Percentiles rank a stretch among this genome's conserved stretches.
These are phyloP conservation scores for Phasianus colchicus DNA, from an alignment of 2,113 vertebrate species.

Conservation along the genomic window DNA sequence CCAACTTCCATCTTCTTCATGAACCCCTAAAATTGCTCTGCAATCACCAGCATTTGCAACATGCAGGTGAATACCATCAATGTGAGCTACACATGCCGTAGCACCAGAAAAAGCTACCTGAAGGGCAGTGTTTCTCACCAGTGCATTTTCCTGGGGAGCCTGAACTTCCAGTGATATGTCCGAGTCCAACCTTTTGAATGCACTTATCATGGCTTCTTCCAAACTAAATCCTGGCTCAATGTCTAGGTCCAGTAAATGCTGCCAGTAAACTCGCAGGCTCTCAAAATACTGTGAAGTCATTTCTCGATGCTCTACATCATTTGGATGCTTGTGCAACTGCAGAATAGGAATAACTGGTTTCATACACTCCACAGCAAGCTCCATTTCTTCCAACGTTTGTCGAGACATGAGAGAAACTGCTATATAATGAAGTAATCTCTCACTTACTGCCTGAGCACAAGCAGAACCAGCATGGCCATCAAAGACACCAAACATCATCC, in stretches of 20 bases:
- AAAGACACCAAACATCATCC: conserved; percentile 94
- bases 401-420: conserved; percentile 90
- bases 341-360: conserved; percentile 88
- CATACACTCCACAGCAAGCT: conserved; percentile 85
- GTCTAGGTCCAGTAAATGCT: conserved; percentile 89
- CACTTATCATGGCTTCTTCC: conserved; percentile 84
- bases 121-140: conserved; percentile 87
- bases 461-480: conserved; percentile 93
- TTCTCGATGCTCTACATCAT: conserved; percentile 84
- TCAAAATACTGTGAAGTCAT: conserved; percentile 86
- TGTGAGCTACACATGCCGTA: conserved; percentile 91
- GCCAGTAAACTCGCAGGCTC: conserved; percentile 94
- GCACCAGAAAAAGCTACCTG: conserved; percentile 94
- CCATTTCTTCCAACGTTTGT: conserved; percentile 86
- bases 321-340: conserved; percentile 89
- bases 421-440: conserved; percentile 90
- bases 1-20: conserved; percentile 87
- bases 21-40: conserved; percentile 88
- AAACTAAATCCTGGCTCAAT: conserved; percentile 81
- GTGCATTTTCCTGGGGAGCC: conserved; percentile 85
- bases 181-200: conserved; percentile 91
- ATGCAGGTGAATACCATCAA: conserved; percentile 84
- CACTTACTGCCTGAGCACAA: conserved; percentile 91
- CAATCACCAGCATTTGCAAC: conserved; percentile 93
- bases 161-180: conserved; percentile 95